Evolutionary conservation across 2,797 vertebrate genomes (phyloP), one percentile per base, ranked within the genome.

Genomic region (Danio jaintianensis): DNA sequence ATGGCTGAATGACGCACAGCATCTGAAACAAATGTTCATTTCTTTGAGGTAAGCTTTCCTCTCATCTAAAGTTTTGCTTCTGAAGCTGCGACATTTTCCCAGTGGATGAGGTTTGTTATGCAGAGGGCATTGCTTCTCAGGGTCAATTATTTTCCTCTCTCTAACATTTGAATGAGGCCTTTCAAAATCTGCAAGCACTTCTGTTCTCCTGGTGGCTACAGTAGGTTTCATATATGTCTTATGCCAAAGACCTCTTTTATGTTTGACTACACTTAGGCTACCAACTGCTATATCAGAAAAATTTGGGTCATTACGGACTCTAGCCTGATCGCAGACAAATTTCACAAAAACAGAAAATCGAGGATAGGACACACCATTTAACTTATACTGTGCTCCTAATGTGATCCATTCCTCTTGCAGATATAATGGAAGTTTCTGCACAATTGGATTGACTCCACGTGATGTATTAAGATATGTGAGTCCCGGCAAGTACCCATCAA

Each of bases 301-400:
- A n/a, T 22, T 36, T 8, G 47, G 47, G n/a, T 52, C 8, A 0
- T 36, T 68, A 7, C n/a, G n/a, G 0, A 40, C 12, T 40, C 12
- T 69, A n/a, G 22, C 67, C 48, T 69, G 67, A 52, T 53, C 16
- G 5, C 29, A 53, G 16, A 53, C 67, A 53, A 70, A 53, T 36
- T 48, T 69, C 15, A 38, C 47, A n/a, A 69, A 53, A 16, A 69
- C 47, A 3, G 22, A 16, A 69, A 69, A 69, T n/a, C 48, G 48
- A 52, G 67, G 29, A 7, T 50, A 69, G 11, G 47, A 0, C 20
- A 68, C 20, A 38, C 15, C 15, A 38, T 40, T n/a, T 38, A 38
- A 29, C 18, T 52, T 18, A 7, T 53, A 70, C 7, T 40, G 48
- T 7, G 67, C 2, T 38, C 67, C 29, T 18, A 40, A 18, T 6